Evolutionary conservation across 2,113 vertebrate species (phyloP), one percentile per base, ranked within the genome.

Genomic region (Trogon surrucura): DNA sequence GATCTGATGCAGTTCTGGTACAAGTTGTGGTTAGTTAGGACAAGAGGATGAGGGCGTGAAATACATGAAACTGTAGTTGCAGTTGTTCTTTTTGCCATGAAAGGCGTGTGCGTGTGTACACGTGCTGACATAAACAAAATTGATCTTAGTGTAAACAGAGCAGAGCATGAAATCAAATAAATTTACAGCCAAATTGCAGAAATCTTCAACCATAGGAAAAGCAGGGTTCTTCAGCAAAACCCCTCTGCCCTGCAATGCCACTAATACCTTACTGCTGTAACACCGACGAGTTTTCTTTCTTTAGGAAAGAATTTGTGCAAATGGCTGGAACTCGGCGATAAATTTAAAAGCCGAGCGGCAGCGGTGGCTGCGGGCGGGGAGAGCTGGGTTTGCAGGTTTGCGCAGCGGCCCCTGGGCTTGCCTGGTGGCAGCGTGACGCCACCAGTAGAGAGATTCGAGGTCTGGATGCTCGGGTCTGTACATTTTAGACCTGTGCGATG

Each of bases 371-470:
- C 6, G 45, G 60, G 36, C 51, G 51, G 58, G 29, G 25, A 13
- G 10, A 25, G 13, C 50, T 34, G 10, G 23, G 3, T n/a, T 21
- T 25, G 23, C 58, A 38, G 36, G 51, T 8, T 41, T 75, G n/a
- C 75, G 38, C 15, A 8, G 44, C 4, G 23, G 21, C 47, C 48
- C 20, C 19, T 21, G 53, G 8, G 15, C 38, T 66, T n/a, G 4
- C 0, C 1, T 16, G 48, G 48, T 29, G 15, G 9, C 47, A 50
- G 6, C 2, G 1, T n/a, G 67, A 16, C 44, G 38, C 12, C 19
- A 2, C 13, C 5, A 23, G 58, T 13, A 13, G 41, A 30, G 41
- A 69, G 41, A 6, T 26, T 15, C 41, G 6, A 34, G 41, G 13
- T 36, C 32, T 66, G 65, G 45, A 47, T 20, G 7, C 16, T 21